Evolutionary conservation across 2,888 invertebrate genomes (phyloP).

Genomic region (Silvanus unidentatus): DNA sequence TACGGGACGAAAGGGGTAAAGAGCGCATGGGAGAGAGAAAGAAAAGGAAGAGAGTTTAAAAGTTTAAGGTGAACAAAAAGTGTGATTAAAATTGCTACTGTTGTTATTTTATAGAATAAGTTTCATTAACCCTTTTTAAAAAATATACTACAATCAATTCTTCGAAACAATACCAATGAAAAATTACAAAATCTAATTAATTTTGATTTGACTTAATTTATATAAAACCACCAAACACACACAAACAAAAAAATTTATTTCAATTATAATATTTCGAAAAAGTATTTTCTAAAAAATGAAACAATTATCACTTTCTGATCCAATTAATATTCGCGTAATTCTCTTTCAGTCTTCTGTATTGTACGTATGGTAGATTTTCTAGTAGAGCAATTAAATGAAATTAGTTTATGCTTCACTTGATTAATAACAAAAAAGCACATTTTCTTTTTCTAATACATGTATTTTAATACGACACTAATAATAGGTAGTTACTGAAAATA

Average conservation of each 20-base stretch:
- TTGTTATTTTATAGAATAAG: conserved; percentile 30
- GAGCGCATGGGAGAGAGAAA: not conserved
- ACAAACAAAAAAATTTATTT: not conserved
- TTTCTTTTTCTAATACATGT: conserved; percentile 11
- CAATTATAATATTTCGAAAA: too few species aligned
- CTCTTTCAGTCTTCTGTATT: too few species aligned
- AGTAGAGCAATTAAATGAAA: conserved; percentile 28
- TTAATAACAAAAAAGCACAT: conserved; percentile 20
- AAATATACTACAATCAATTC: not conserved
- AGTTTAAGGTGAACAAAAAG: conserved; percentile 39
- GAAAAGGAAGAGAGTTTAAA: too few species aligned
- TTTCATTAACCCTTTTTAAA: conserved; percentile 22
- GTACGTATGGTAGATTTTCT: conserved; percentile 24
- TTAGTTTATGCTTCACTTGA: conserved; percentile 29
- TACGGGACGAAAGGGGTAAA: too few species aligned
- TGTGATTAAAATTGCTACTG: conserved; percentile 41
- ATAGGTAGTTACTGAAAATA: too few species aligned
- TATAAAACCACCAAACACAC: too few species aligned
- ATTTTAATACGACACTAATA: conserved; percentile 20
- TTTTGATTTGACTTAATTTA: not conserved
- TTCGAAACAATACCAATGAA: not conserved
- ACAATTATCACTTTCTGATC: conserved; percentile 27
- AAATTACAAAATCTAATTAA: not conserved
- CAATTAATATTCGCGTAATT: too few species aligned
- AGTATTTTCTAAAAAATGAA: not conserved